Conservation (phyloP, 2,888 invertebrate species). For the Meloe dianella region DNA sequence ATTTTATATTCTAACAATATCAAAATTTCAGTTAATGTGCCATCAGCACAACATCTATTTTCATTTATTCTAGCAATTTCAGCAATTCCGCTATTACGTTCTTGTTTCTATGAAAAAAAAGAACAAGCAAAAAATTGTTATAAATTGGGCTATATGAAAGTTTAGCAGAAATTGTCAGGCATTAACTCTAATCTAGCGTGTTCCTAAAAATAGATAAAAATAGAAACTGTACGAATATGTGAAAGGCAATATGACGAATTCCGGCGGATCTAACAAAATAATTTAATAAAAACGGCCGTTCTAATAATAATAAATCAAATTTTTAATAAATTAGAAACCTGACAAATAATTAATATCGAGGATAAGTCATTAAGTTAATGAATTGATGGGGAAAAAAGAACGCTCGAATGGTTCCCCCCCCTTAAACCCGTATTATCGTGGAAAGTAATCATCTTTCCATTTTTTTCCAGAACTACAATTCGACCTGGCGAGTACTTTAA, state of each 20-base stretch:
- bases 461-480: constrained; percentile 2
- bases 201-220: constrained; percentile 31
- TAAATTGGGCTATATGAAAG: constrained; percentile 28
- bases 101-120: background rate
- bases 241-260: constrained; percentile 44
- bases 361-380: constrained; percentile 37
- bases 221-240: constrained; percentile 39
- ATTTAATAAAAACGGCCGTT: constrained; percentile 38
- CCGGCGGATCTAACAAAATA: constrained; percentile 44
- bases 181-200: constrained; percentile 40
- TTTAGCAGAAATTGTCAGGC: constrained; percentile 40
- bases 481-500: background rate
- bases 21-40: background rate
- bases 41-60: constrained; percentile 2
- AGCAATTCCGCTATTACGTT: background rate
- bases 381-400: constrained; percentile 32
- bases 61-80: background rate
- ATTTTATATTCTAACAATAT: background rate
- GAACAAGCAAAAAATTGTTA: constrained; percentile 16
- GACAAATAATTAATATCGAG: background rate
- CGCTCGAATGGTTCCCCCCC: constrained; percentile 16
- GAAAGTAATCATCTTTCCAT: constrained; percentile 10
- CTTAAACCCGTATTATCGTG: constrained; percentile 19
- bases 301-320: background rate
- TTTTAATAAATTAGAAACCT: no score